Percentiles rank a stretch among this genome's conserved stretches.
Conservation (phyloP, 1,140 invertebrate genomes). For the Bombus superbus region DNA sequence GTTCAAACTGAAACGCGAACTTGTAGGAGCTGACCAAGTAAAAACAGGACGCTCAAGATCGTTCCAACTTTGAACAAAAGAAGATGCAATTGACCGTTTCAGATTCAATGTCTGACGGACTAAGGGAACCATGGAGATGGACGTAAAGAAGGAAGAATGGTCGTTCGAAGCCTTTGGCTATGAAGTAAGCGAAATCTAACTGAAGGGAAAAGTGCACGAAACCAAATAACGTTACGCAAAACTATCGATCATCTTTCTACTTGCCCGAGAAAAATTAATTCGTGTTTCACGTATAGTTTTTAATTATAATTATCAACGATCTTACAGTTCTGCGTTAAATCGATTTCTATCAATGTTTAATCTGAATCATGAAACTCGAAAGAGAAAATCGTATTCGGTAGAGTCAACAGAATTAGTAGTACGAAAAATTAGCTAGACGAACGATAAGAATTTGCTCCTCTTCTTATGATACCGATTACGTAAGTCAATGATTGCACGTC, state of each 20-base stretch:
- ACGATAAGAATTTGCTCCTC: background rate
- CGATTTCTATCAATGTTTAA: background rate
- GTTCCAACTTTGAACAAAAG: constrained; percentile 3
- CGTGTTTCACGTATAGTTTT: background rate
- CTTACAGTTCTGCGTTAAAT: background rate
- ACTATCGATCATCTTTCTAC: background rate
- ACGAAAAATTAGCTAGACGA: background rate
- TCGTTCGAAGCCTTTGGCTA: constrained; percentile 25
- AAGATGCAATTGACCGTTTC: background rate
- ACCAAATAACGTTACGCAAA: constrained; percentile 21
- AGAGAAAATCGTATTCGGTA: background rate
- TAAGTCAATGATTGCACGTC: background rate
- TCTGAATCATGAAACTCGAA: background rate
- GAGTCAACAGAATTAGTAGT: background rate
- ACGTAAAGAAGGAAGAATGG: background rate
- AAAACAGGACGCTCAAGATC: background rate
- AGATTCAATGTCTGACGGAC: constrained; percentile 10
- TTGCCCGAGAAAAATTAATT: background rate
- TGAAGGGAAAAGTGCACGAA: constrained; percentile 51
- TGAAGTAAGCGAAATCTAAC: constrained; percentile 29
- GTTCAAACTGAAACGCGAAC: background rate
- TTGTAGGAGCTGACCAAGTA: background rate
- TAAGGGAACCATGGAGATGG: constrained; percentile 40
- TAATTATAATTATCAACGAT: background rate
- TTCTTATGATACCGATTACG: background rate